Percentiles rank a stretch among this genome's conserved stretches.
These are phyloP conservation scores for Perithous albicinctus DNA, from an alignment of 2,888 invertebrate species.

Conservation along the genomic window DNA sequence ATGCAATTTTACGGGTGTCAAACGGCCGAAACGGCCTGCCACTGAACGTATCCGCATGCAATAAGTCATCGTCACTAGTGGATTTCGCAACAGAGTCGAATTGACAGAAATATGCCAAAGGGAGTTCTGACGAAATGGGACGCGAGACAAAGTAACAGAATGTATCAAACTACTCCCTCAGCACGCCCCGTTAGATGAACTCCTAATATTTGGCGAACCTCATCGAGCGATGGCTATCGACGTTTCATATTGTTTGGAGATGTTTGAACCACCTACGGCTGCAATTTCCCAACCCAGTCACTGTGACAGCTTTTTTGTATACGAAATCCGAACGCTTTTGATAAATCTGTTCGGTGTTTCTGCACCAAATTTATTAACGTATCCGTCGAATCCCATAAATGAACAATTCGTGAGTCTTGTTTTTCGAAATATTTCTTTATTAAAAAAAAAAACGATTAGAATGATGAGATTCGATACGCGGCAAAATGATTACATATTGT, in stretches of 20 bases:
- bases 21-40: slow-evolving; percentile 27
- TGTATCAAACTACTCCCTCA: slow-evolving; percentile 30
- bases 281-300: neutral
- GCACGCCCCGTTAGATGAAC: slow-evolving; percentile 38
- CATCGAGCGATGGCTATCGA: slow-evolving; percentile 47
- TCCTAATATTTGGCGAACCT: slow-evolving; percentile 44
- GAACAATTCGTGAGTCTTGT: neutral
- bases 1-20: slow-evolving; percentile 63
- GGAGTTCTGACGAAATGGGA: slow-evolving; percentile 3
- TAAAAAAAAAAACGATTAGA: too few species aligned
- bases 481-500: too few species aligned
- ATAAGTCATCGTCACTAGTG: slow-evolving; percentile 35
- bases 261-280: neutral
- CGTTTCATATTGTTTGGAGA: slow-evolving; percentile 49
- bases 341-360: neutral
- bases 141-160: slow-evolving; percentile 21
- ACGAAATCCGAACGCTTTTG: neutral
- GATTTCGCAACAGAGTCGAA: slow-evolving; percentile 34
- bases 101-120: slow-evolving; percentile 28
- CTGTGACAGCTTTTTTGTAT: neutral
- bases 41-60: slow-evolving; percentile 32
- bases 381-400: neutral
- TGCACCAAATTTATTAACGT: neutral
- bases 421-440: neutral
- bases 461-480: too few species aligned